phyloP scores from a whole-genome alignment of 1,140 invertebrate species.

The Drosophila virilis region DNA sequence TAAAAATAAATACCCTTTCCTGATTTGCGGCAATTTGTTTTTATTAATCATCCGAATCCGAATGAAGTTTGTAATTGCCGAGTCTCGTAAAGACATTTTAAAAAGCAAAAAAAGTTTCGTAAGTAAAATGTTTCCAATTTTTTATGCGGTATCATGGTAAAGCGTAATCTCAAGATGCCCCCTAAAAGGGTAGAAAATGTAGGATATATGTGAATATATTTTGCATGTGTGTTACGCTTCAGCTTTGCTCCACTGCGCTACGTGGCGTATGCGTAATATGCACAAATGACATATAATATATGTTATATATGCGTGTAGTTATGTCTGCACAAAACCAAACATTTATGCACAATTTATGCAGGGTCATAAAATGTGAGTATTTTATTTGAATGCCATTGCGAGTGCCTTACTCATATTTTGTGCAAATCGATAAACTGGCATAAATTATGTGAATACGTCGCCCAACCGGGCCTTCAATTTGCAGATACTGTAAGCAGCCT shows the following conservation, averaged over 20 bases:
- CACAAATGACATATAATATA: background rate
- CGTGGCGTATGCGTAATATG: constrained; percentile 46
- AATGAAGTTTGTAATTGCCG: too few relatives aligned
- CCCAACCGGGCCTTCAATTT: constrained; percentile 15
- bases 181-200: too few relatives aligned
- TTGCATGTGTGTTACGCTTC: too few relatives aligned
- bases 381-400: constrained; percentile 23
- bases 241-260: background rate
- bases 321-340: constrained; percentile 10
- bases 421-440: constrained; percentile 68
- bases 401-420: constrained; percentile 37
- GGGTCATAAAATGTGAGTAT: constrained; percentile 53
- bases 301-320: background rate
- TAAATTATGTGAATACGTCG: constrained; percentile 63
- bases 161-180: too few relatives aligned
- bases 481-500: constrained; percentile 13
- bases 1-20: background rate
- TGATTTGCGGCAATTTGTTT: background rate
- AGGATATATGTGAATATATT: too few relatives aligned
- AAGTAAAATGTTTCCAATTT: too few relatives aligned
- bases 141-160: too few relatives aligned
- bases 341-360: constrained; percentile 72
- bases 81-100: too few relatives aligned
- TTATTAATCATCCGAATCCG: too few relatives aligned
- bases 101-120: too few relatives aligned